Base-by-base conservation (phyloP, 1,140 invertebrate species). In the Arion vulgaris region DNA sequence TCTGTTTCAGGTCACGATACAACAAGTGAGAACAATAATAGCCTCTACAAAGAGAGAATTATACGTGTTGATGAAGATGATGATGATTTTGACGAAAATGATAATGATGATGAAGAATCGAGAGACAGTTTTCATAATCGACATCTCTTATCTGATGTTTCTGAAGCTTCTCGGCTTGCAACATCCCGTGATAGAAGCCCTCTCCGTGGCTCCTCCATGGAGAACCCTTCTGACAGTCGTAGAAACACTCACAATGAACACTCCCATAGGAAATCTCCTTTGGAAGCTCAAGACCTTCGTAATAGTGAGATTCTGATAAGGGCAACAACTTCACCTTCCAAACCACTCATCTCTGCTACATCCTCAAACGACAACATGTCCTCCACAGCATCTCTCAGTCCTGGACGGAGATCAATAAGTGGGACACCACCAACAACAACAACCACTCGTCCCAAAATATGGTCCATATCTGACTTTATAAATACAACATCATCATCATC, bases 381-480 rank as follows among this genome's bases (percentile, higher is more conserved):
- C 4, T 11, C 32, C 9, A 17, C 51, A 0, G 1, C 15, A n/a
- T 39, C 62, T 23, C 23, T 19, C 23, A 75, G 73, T 19, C 73
- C 41, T 11, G 53, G 11, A 41, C 23, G 73, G 45, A 32, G 32
- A 17, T 39, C 72, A 9, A n/a, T 26, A 7, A 74, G 39, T 19
- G 28, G 26, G 28, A 45, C 78, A 34, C 62, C 78, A 1, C 78
- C 78, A 71, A n/a, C 79, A 23, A 71, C 85, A 15, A n/a, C 79
- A 23, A 71, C 85, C 7, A 75, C 85, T 28, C 81, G 85, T 34
- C 86, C 86, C 0, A 87, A 87, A 82, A 87, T 87, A 34, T 87
- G 86, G 86, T 87, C 86, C 51, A 84, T 87, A 71, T 85, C 85
- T 28, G 85, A 87, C 51, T 84, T 87, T 72, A 82, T 87, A 28